These are phyloP conservation scores for Paragorgia papillata DNA, from an alignment of 92 coral and sea anemone species.

Conservation along the genomic window DNA sequence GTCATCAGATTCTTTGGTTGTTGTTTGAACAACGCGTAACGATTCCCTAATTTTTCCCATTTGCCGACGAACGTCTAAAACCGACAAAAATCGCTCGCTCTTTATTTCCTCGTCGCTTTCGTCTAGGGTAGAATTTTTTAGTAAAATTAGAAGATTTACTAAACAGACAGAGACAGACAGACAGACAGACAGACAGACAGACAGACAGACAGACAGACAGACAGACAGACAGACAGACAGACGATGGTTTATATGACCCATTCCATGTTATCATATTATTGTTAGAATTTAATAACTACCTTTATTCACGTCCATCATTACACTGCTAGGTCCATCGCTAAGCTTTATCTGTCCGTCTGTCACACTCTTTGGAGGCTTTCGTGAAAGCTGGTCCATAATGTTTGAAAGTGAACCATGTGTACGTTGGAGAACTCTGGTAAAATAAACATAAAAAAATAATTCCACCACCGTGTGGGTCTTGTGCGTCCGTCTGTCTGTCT, in stretches of 20 bases:
- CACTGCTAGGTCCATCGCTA: not conserved
- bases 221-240: too few relatives aligned
- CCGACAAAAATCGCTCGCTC: constrained; percentile 67
- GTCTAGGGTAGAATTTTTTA: not conserved
- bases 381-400: constrained; percentile 50
- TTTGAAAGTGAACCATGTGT: constrained; percentile 79
- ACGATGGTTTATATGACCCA: too few relatives aligned
- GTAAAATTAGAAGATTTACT: too few relatives aligned
- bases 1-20: constrained; percentile 12
- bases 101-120: not conserved
- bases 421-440: constrained; percentile 69
- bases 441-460: not conserved
- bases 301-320: not conserved
- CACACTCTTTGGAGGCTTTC: constrained; percentile 42
- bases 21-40: not conserved
- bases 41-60: constrained; percentile 41
- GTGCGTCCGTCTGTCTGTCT: too few relatives aligned
- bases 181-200: too few relatives aligned
- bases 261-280: too few relatives aligned
- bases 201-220: too few relatives aligned
- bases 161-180: too few relatives aligned
- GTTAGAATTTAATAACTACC: too few relatives aligned
- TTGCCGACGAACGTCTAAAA: constrained; percentile 80
- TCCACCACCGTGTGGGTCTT: too few relatives aligned
- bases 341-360: constrained; percentile 12